phyloP scores from a whole-genome alignment of 2,888 invertebrate species.

The Microctonus hyperodae region DNA sequence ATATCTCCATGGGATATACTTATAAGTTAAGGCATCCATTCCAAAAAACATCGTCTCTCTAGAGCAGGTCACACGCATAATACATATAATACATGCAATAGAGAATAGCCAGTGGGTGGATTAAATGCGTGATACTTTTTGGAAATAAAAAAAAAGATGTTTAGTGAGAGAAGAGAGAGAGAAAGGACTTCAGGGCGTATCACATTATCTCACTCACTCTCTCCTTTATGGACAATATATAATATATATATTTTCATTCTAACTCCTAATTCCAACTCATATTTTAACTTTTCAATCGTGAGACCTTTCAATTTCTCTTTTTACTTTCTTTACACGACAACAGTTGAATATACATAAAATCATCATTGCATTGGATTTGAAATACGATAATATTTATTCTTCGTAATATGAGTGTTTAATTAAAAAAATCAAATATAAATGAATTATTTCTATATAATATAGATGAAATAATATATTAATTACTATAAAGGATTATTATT shows the following conservation, averaged over 20 bases:
- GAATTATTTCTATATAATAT: no score
- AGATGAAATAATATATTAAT: no score
- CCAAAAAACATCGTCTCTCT: conserved; percentile 18
- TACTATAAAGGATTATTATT: no score
- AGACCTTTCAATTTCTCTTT: background rate
- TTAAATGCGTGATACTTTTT: conserved; percentile 1
- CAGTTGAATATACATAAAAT: no score
- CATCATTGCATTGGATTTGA: no score
- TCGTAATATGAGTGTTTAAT: no score
- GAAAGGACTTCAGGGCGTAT: conserved; percentile 25
- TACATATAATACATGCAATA: background rate
- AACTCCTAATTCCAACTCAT: background rate
- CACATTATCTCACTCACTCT: background rate
- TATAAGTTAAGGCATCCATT: conserved; percentile 13
- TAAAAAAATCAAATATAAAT: no score
- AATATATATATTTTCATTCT: background rate
- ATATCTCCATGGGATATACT: conserved; percentile 19
- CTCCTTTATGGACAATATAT: background rate
- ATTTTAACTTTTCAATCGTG: background rate
- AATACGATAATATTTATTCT: no score
- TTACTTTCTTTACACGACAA: background rate
- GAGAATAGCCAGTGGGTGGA: background rate
- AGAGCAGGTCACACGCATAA: background rate
- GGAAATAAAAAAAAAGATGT: background rate
- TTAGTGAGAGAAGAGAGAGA: background rate